Conservation (phyloP, 1,140 invertebrate species). For the Drosophila pruinosa region DNA sequence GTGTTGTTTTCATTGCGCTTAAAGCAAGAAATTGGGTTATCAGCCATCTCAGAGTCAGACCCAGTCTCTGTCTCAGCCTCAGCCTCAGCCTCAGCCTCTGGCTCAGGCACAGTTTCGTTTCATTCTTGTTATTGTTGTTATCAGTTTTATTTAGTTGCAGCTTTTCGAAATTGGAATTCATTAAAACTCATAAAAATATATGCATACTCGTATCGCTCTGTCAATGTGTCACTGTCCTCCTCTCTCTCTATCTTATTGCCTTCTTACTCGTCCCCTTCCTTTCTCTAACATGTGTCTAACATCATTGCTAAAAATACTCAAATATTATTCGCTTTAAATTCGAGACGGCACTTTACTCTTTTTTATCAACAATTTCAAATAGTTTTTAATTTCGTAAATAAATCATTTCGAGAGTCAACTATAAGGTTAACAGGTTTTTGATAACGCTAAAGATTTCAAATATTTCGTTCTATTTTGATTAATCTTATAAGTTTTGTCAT, state of each 20-base stretch:
- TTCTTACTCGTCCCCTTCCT: background rate
- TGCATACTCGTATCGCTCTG: background rate
- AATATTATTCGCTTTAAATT: slow-evolving; percentile 45
- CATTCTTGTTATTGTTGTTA: slow-evolving; percentile 61
- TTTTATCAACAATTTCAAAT: slow-evolving; percentile 22
- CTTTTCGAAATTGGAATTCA: slow-evolving; percentile 67
- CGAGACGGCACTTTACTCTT: slow-evolving; percentile 4
- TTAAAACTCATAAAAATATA: slow-evolving; percentile 52
- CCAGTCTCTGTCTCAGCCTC: slow-evolving; percentile 38
- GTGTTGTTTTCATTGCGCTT: slow-evolving; percentile 36
- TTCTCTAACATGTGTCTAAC: slow-evolving; percentile 20
- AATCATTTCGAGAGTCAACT: slow-evolving; percentile 39
- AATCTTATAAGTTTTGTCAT: background rate
- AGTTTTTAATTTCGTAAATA: slow-evolving; percentile 49
- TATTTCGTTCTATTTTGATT: background rate
- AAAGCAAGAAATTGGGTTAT: slow-evolving; percentile 74
- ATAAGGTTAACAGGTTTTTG: slow-evolving; percentile 27
- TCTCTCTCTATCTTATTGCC: background rate
- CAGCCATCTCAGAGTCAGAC: slow-evolving; percentile 56
- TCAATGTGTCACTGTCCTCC: slow-evolving; percentile 2
- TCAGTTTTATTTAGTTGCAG: slow-evolving; percentile 57
- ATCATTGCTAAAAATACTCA: slow-evolving; percentile 68
- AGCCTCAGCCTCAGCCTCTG: slow-evolving; percentile 35
- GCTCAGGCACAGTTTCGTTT: slow-evolving; percentile 36
- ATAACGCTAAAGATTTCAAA: slow-evolving; percentile 7